These are phyloP conservation scores for Diadophis punctatus DNA, from an alignment of 2,113 vertebrate genomes.

Conservation along the genomic window DNA sequence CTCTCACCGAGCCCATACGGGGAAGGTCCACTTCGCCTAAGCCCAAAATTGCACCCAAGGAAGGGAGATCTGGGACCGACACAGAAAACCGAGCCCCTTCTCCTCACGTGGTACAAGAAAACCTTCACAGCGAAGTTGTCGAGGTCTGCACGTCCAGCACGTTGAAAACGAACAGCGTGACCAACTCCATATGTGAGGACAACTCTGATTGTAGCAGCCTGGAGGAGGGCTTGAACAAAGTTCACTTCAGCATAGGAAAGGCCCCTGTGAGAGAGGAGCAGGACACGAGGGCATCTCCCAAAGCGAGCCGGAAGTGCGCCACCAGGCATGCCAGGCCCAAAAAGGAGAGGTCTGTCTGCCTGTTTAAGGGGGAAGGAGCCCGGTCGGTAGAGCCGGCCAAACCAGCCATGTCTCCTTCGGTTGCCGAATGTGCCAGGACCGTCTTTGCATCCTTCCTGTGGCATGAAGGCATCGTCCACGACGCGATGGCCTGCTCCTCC, in stretches of 20 bases:
- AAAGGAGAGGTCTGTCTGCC: conserved; percentile 92
- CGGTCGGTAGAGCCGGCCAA: conserved; percentile 89
- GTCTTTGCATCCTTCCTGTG: conserved; percentile 96
- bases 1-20: conserved; percentile 88
- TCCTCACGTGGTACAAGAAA: conserved; percentile 95
- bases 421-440: conserved; percentile 92
- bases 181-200: conserved; percentile 83
- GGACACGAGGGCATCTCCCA: conserved; percentile 92
- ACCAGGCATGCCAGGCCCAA: conserved; percentile 89
- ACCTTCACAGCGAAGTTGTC: conserved; percentile 95
- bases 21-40: conserved; percentile 96
- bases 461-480: conserved; percentile 98
- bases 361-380: conserved; percentile 87
- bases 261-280: conserved; percentile 91
- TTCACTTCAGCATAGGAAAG: conserved; percentile 98
- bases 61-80: conserved; percentile 75
- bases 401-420: conserved; percentile 97
- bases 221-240: conserved; percentile 86
- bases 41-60: conserved; percentile 86
- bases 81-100: conserved; percentile 88
- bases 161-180: conserved; percentile 81
- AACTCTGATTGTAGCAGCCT: conserved; percentile 75
- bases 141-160: conserved; percentile 95
- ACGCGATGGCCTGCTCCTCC: conserved; percentile 98
- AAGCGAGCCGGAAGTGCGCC: conserved; percentile 91